Evolutionary conservation across 2,113 vertebrate genomes (phyloP).

Genomic region (Anguilla rostrata): DNA sequence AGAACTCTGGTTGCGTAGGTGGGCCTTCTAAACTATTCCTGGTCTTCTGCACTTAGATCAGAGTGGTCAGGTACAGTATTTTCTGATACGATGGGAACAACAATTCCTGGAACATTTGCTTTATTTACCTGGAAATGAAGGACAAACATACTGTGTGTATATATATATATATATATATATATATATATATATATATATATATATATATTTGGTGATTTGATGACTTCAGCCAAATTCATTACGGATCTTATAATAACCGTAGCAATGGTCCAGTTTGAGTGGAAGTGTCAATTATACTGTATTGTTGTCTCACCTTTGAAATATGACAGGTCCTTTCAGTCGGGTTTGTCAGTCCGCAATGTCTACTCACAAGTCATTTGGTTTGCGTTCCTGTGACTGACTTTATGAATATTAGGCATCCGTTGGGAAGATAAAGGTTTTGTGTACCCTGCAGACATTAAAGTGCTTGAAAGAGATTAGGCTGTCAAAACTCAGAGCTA

Average conservation of each 20-base stretch:
- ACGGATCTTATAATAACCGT: background rate
- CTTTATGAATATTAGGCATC: background rate
- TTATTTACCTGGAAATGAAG: too few species aligned
- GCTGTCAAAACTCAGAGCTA: constrained; percentile 10
- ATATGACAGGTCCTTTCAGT: background rate
- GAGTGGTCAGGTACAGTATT: background rate
- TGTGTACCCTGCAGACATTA: background rate
- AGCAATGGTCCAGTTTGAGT: too few species aligned
- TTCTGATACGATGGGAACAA: too few species aligned
- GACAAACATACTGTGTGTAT: background rate
- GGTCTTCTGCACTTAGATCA: background rate
- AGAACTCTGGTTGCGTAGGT: background rate
- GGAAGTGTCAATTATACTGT: too few species aligned
- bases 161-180: too few species aligned
- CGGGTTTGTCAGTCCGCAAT: background rate
- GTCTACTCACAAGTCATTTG: background rate
- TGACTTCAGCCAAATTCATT: background rate
- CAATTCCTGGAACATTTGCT: too few species aligned
- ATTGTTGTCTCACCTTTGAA: background rate
- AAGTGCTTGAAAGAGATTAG: constrained; percentile 23
- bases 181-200: too few species aligned
- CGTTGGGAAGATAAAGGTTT: background rate
- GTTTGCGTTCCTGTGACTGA: background rate
- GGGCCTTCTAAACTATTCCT: background rate
- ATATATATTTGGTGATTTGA: background rate